A percentile compares a stretch with the other conserved stretches of the same genome.
phyloP scores from a whole-genome alignment of 1,140 invertebrate species.

The Dendroctonus ponderosae region DNA sequence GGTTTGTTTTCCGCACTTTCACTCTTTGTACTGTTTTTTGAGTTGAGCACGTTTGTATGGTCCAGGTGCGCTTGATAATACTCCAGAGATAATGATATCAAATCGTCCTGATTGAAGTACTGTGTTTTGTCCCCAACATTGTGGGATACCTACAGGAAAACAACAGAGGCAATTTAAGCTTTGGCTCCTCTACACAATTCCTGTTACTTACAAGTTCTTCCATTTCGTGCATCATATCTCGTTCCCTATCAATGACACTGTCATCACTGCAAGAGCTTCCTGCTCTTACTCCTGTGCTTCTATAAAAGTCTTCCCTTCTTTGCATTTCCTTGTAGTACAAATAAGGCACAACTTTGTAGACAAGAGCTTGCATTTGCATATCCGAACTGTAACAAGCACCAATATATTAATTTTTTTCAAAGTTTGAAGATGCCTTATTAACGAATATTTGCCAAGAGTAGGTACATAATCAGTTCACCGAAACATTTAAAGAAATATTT shows the following conservation, averaged over 20 bases:
- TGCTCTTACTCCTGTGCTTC: constrained; percentile 43
- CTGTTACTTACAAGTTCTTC: constrained; percentile 36
- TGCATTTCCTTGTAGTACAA: constrained; percentile 89
- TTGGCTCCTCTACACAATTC: too few species aligned
- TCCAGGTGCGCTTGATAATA: constrained; percentile 48
- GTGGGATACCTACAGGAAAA: constrained; percentile 31
- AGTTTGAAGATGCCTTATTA: neutral
- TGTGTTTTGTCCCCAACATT: constrained; percentile 37
- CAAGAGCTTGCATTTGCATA: constrained; percentile 88
- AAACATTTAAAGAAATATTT: too few species aligned
- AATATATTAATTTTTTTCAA: neutral
- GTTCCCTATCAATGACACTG: constrained; percentile 45
- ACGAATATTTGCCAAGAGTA: too few species aligned
- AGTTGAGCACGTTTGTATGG: constrained; percentile 16
- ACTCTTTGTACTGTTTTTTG: neutral
- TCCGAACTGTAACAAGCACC: constrained; percentile 64
- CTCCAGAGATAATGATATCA: constrained; percentile 86
- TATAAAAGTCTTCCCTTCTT: constrained; percentile 66
- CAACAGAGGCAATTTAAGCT: too few species aligned
- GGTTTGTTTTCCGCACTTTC: neutral
- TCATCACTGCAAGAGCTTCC: constrained; percentile 49
- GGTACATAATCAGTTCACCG: too few species aligned
- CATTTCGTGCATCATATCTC: constrained; percentile 40
- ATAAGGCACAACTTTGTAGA: constrained; percentile 93
- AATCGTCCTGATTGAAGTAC: constrained; percentile 73